Conservation (phyloP, 2,888 invertebrate species). For the Mechanitis mazaeus region DNA sequence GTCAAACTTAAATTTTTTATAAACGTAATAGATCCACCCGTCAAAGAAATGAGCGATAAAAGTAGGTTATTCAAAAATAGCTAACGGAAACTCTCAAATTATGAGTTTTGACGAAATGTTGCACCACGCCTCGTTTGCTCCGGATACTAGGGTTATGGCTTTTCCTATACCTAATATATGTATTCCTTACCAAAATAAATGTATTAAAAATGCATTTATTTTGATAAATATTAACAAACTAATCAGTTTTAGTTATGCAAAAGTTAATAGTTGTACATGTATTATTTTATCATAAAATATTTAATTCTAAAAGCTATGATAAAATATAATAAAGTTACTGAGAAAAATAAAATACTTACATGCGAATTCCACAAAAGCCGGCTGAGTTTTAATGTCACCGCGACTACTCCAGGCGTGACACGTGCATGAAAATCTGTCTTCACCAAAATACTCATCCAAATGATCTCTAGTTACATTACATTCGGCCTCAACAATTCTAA, state of each 20-base stretch:
- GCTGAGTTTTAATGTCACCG: slow-evolving; percentile 90
- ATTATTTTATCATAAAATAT: too few relatives aligned
- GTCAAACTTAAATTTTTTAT: too few relatives aligned
- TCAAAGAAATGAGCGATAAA: slow-evolving; percentile 33
- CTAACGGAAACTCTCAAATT: slow-evolving; percentile 69
- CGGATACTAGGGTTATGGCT: slow-evolving; percentile 48
- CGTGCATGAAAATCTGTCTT: slow-evolving; percentile 93
- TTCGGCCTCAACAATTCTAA: slow-evolving; percentile 90
- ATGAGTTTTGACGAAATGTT: slow-evolving; percentile 73
- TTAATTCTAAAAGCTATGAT: too few relatives aligned
- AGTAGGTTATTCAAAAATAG: slow-evolving; percentile 67
- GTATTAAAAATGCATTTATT: slow-evolving; percentile 38
- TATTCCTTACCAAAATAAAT: slow-evolving; percentile 3
- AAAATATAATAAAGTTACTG: not conserved
- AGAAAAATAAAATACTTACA: slow-evolving; percentile 83
- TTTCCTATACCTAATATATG: slow-evolving; percentile 35
- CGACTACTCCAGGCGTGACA: slow-evolving; percentile 95
- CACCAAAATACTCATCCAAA: slow-evolving; percentile 95
- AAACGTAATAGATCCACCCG: slow-evolving; percentile 1
- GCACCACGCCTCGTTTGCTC: slow-evolving; percentile 45
- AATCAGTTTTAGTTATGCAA: too few relatives aligned
- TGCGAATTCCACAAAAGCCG: slow-evolving; percentile 92
- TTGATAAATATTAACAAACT: slow-evolving; percentile 11
- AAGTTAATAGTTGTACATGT: too few relatives aligned
- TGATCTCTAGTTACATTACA: slow-evolving; percentile 92